These are phyloP conservation scores for Latrodectus elegans DNA, from an alignment of 2,888 invertebrate species.

Conservation along the genomic window DNA sequence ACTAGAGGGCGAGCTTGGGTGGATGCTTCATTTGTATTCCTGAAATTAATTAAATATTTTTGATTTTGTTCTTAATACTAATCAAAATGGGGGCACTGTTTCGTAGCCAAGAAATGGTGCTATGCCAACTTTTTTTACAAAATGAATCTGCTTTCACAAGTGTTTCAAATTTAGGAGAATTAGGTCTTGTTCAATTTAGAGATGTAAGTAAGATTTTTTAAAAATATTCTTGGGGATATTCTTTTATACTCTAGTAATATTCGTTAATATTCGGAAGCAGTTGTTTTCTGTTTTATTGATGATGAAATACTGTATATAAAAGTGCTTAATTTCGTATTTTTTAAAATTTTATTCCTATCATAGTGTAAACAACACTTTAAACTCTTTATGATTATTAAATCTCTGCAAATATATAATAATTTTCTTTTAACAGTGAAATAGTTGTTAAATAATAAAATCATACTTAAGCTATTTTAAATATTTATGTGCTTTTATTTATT, in stretches of 20 bases:
- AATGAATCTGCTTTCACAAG: conserved; percentile 95
- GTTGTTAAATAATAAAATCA: too few relatives aligned
- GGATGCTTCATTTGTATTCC: not conserved
- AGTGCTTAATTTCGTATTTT: too few relatives aligned
- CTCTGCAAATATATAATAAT: too few relatives aligned
- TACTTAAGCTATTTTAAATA: too few relatives aligned
- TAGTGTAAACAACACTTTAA: too few relatives aligned
- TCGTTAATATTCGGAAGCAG: not conserved
- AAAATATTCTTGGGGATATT: not conserved
- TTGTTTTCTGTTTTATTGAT: too few relatives aligned
- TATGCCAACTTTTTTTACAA: conserved; percentile 97
- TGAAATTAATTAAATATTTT: not conserved
- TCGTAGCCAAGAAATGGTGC: conserved; percentile 98
- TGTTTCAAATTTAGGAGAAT: conserved; percentile 94
- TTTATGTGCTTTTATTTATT: too few relatives aligned
- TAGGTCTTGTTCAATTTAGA: conserved; percentile 94
- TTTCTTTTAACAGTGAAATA: too few relatives aligned
- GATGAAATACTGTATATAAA: too few relatives aligned
- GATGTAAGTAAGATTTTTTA: conserved; percentile 76
- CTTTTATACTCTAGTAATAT: not conserved
- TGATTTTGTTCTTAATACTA: not conserved
- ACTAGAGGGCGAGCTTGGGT: not conserved
- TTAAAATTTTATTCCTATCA: too few relatives aligned
- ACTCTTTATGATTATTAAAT: too few relatives aligned
- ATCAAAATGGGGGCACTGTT: conserved; percentile 87